Percentiles rank a stretch among this genome's conserved stretches.
These are phyloP conservation scores for Drosophila burlai DNA, from an alignment of 1,140 invertebrate species.

Conservation along the genomic window DNA sequence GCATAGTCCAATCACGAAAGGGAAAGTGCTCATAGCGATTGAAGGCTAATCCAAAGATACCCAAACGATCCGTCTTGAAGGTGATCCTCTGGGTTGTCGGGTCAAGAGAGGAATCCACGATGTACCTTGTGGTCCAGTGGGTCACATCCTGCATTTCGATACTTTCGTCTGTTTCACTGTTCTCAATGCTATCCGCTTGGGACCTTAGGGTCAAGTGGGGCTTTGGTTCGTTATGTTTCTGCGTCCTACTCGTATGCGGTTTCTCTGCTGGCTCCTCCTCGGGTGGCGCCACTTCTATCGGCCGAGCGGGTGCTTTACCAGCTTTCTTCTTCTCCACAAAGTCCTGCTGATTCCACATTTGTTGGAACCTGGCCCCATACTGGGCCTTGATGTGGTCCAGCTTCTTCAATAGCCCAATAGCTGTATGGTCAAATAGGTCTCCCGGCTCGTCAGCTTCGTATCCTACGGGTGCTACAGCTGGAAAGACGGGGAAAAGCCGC, in stretches of 20 bases:
- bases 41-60: conserved; percentile 69
- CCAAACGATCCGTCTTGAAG: conserved; percentile 70
- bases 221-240: background rate
- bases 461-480: background rate
- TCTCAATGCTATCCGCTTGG: background rate
- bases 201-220: background rate
- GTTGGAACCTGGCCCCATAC: background rate
- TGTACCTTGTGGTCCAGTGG: conserved; percentile 71
- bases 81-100: conserved; percentile 28
- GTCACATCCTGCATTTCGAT: conserved; percentile 8
- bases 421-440: background rate
- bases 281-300: background rate
- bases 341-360: conserved; percentile 22
- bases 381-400: conserved; percentile 46
- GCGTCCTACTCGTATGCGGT: background rate
- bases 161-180: background rate
- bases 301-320: background rate
- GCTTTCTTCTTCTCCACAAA: conserved; percentile 9
- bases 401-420: conserved; percentile 41
- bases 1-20: conserved; percentile 68
- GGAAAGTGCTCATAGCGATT: conserved; percentile 81
- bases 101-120: conserved; percentile 28
- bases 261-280: background rate
- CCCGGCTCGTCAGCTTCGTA: background rate
- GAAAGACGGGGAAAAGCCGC: conserved; percentile 58